These are phyloP conservation scores for Phycodurus eques DNA, from an alignment of 2,113 vertebrate genomes.

Conservation along the genomic window DNA sequence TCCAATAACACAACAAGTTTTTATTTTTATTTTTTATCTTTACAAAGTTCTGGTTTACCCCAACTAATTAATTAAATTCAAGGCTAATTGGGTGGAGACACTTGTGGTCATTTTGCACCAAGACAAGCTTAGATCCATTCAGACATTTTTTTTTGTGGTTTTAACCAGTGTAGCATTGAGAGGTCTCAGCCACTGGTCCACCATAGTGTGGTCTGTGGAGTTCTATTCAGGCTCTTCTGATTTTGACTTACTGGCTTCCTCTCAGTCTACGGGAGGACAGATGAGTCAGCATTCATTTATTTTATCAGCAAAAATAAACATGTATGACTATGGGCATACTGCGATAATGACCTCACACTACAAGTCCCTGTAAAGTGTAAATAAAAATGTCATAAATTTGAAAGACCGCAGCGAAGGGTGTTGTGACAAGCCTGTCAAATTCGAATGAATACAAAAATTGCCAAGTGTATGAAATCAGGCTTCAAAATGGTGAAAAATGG, in stretches of 20 bases:
- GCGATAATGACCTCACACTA: background rate
- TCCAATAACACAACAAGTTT: slow-evolving; percentile 4
- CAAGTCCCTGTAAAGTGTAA: too few relatives aligned
- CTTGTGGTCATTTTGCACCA: slow-evolving; percentile 39
- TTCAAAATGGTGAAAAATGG: too few relatives aligned
- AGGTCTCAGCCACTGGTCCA: slow-evolving; percentile 35
- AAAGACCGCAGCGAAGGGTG: too few relatives aligned
- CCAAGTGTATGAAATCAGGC: too few relatives aligned
- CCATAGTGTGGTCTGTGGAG: slow-evolving; percentile 23
- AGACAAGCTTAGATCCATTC: slow-evolving; percentile 26
- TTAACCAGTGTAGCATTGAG: slow-evolving; percentile 27
- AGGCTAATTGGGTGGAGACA: slow-evolving; percentile 32
- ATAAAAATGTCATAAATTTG: too few relatives aligned
- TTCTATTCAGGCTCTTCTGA: slow-evolving; percentile 32
- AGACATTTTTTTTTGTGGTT: slow-evolving; percentile 39
- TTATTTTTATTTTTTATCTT: background rate
- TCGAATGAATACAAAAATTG: too few relatives aligned
- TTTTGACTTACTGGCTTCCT: slow-evolving; percentile 26
- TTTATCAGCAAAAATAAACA: background rate
- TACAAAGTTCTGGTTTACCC: slow-evolving; percentile 2
- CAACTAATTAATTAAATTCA: slow-evolving; percentile 32
- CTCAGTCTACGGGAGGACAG: background rate
- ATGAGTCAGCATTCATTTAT: background rate
- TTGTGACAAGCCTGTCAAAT: too few relatives aligned
- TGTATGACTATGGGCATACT: background rate